phyloP scores from a whole-genome alignment of 2,797 vertebrate genomes.

The Squalus acanthias region DNA sequence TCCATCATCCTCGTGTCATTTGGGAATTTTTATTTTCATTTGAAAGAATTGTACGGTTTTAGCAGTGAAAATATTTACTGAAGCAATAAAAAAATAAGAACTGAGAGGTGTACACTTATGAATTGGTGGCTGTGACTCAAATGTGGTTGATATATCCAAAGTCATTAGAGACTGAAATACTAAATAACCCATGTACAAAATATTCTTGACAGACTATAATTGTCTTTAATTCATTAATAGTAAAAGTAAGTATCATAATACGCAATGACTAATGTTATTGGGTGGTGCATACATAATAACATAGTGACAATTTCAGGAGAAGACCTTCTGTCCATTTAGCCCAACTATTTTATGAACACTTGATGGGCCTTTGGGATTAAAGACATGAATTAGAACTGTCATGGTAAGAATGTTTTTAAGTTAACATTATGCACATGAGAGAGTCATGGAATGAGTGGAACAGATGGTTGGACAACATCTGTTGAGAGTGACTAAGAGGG shows the following conservation, averaged over 20 bases:
- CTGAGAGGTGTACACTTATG: neutral
- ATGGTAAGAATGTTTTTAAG: too few relatives aligned
- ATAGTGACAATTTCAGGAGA: neutral
- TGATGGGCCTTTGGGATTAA: too few relatives aligned
- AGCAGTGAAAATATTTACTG: neutral
- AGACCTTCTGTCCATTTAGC: too few relatives aligned
- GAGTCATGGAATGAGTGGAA: too few relatives aligned
- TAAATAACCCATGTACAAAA: neutral
- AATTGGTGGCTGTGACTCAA: neutral
- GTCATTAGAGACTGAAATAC: neutral
- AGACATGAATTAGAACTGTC: too few relatives aligned
- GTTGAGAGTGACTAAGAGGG: too few relatives aligned
- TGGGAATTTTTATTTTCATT: conserved; percentile 24
- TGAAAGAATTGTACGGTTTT: neutral
- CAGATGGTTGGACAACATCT: too few relatives aligned
- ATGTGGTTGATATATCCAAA: neutral
- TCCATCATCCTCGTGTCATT: neutral
- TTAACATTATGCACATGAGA: too few relatives aligned
- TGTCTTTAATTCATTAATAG: neutral
- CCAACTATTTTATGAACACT: too few relatives aligned
- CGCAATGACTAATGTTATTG: neutral
- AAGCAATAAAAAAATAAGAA: neutral
- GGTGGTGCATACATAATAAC: neutral
- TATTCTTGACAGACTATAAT: neutral
- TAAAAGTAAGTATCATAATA: neutral